Evolutionary conservation across 2,113 vertebrate species (phyloP), one percentile per base, ranked within the genome.

Genomic region (Oenanthe oenanthe): DNA sequence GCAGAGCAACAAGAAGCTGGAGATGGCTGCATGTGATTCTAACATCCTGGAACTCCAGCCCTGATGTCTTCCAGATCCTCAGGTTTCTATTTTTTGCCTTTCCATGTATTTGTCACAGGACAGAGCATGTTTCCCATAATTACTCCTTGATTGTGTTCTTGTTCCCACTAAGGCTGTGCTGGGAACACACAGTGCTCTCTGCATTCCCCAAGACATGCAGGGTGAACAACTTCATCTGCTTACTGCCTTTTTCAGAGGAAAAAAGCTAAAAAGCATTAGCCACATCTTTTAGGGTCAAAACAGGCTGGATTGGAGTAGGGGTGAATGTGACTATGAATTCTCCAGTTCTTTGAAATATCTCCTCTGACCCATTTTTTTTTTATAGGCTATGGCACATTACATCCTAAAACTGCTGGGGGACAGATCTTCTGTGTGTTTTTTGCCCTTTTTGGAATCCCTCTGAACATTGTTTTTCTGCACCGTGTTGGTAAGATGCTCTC

Each of bases 371-470:
- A 45, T 73, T 28, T 87, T 78, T 45, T 92, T 89, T 86, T 32
- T 36, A 50, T 61, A 98, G 96, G 97, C n/a, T 98, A 97, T 48
- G 97, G 98, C 53, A 95, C 96, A 4, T 51, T 97, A 29, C 85
- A 63, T 61, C 97, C 98, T 68, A 97, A 89, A 94, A 98, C 96
- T 38, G 92, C 90, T 42, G 95, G 95, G 42, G 97, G 97, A 4
- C 98, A 98, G 94, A 94, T 97, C 53, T 97, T 98, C 60, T 97
- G 97, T 85, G 95, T 98, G 16, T 93, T 98, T 81, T 98, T 96
- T 70, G 97, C 97, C 62, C 93, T 97, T 10, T 92, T 97, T 89
- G 96, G 97, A 89, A 98, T 98, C 31, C 97, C 97, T 40, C 72
- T 98, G 86, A 98, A 97, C 62, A 95, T 98, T 42, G 97, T 97